Evolutionary conservation across 2,888 invertebrate species (phyloP), one percentile per base, ranked within the genome.

Genomic region (Heteromyza rotundicornis): DNA sequence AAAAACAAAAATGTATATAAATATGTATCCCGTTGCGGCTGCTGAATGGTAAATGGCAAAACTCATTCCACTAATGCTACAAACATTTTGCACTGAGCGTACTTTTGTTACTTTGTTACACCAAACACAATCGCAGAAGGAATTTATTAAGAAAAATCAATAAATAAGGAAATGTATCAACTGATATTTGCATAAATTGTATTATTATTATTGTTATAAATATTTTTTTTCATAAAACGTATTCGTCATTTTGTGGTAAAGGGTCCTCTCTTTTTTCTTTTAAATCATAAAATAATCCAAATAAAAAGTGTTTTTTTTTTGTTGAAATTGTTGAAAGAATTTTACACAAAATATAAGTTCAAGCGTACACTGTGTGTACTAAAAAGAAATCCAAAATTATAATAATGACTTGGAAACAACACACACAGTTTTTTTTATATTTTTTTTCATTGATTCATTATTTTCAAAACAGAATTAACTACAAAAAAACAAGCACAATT

Each of bases 211-310:
- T 47, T 56, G 16, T 56, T 53, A 12, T 16, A 8, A 19, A 20
- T 24, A 56, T 47, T 16, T 57, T 8, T 35, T 36, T 53, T 53
- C 52, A 52, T 57, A 27, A 67, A 59, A 59, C n/a, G 5, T 53
- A 47, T 62, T 62, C 32, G 44, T 20, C 20, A n/a, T 22, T 53
- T 64, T 61, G 24, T 63, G 69, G 71, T 72, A 68, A 70, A 75
- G 76, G 74, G 74, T 76, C 76, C 74, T 76, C 76, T 76, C 72
- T 75, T 72, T 72, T 68, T 54, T 65, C 61, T 63, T 59, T 61
- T 20, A 22, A 12, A 40, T n/a, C 7, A 40, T 40, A 7, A 40
- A 40, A 40, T n/a, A 40, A n/a, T n/a, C n/a, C n/a, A n/a, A n/a
- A n/a, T n/a, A n/a, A n/a, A n/a, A n/a, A 32, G 40, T n/a, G 14